These are phyloP conservation scores for Neogobius melanostomus DNA, from an alignment of 2,113 vertebrate species.

Conservation along the genomic window DNA sequence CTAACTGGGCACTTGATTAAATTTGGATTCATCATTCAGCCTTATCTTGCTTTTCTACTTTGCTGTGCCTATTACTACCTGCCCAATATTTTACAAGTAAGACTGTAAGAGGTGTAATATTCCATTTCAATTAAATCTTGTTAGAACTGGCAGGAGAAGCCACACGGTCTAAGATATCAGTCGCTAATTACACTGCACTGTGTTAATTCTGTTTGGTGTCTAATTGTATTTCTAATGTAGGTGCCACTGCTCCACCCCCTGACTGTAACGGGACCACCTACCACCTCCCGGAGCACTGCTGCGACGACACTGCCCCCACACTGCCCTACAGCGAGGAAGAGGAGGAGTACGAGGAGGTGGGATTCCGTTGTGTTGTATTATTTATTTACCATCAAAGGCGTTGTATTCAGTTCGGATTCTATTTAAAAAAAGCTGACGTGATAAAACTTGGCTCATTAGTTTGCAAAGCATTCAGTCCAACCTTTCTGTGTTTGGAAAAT, in stretches of 20 bases:
- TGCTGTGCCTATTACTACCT: too few species aligned
- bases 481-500: conserved; percentile 9
- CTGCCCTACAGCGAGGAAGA: conserved; percentile 84
- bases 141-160: too few species aligned
- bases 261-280: conserved; percentile 86
- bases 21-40: too few species aligned
- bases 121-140: too few species aligned
- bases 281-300: conserved; percentile 76
- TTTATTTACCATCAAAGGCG: conserved; percentile 3
- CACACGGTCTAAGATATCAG: too few species aligned
- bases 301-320: conserved; percentile 76
- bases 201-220: too few species aligned
- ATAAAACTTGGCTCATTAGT: conserved; percentile 31
- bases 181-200: too few species aligned
- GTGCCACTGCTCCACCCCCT: conserved; percentile 72
- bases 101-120: too few species aligned
- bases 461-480: conserved; percentile 15
- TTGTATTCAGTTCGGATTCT: conserved; percentile 5
- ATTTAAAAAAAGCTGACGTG: conserved; percentile 15
- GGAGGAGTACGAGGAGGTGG: conserved; percentile 80
- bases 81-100: too few species aligned
- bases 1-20: too few species aligned
- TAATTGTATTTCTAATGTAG: not conserved
- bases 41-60: too few species aligned
- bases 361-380: not conserved